Conservation (phyloP, 2,113 vertebrate genomes). For the Sialia sialis region DNA sequence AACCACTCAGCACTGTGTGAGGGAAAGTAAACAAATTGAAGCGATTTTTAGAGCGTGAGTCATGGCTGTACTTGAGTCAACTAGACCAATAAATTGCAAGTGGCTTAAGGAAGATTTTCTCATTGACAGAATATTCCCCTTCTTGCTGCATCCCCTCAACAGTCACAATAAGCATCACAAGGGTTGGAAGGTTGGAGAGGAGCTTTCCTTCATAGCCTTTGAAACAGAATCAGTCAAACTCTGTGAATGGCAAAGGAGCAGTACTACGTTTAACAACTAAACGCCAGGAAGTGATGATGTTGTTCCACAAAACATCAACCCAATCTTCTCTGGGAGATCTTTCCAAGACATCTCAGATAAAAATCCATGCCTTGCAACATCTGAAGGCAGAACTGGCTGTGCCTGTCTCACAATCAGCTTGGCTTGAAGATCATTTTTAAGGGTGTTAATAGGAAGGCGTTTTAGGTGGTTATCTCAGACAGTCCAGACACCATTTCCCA, state of each 20-base stretch:
- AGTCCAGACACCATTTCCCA: not conserved
- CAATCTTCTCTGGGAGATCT: fast-evolving
- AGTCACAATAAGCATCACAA: not conserved
- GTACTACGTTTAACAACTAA: not conserved
- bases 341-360: not conserved
- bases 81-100: not conserved
- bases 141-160: not conserved
- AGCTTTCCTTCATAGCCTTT: not conserved
- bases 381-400: not conserved
- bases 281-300: not conserved
- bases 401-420: not conserved
- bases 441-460: not conserved
- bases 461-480: not conserved
- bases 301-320: not conserved
- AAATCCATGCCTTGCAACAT: not conserved
- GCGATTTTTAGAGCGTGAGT: not conserved
- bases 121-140: not conserved
- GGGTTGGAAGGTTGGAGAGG: not conserved
- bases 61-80: not conserved
- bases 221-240: not conserved
- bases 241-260: not conserved
- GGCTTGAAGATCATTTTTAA: not conserved
- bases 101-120: not conserved
- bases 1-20: not conserved
- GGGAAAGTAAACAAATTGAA: not conserved